These are phyloP conservation scores for Premnoplex brunnescens DNA, from an alignment of 2,797 vertebrate species.

Conservation along the genomic window DNA sequence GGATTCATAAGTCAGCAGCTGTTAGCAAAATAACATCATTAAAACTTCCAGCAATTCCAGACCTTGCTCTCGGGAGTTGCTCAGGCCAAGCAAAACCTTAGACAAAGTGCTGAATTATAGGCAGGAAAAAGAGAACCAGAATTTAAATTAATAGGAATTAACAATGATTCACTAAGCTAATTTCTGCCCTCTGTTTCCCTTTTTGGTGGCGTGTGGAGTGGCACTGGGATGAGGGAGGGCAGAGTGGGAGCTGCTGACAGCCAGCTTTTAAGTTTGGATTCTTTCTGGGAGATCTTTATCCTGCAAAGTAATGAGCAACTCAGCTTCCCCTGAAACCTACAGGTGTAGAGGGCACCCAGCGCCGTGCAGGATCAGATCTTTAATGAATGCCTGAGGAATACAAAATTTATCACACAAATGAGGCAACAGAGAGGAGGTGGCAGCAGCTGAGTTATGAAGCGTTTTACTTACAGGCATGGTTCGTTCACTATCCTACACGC, in stretches of 20 bases:
- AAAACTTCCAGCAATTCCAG: background rate
- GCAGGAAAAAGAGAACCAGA: background rate
- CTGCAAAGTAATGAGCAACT: conserved; percentile 30
- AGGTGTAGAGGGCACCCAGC: background rate
- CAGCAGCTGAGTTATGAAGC: conserved; percentile 14
- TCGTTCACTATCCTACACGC: background rate
- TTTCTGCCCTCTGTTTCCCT: background rate
- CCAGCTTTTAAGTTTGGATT: background rate
- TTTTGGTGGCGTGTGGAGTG: fast-evolving
- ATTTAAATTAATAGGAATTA: conserved; percentile 40
- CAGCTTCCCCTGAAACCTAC: background rate
- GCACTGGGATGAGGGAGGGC: background rate
- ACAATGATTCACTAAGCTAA: conserved; percentile 28
- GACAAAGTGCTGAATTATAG: conserved; percentile 36
- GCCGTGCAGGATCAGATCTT: background rate
- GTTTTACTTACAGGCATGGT: background rate
- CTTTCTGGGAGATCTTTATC: conserved; percentile 6
- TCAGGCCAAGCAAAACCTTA: conserved; percentile 33
- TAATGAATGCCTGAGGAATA: background rate
- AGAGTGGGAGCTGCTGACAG: background rate
- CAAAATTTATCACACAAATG: conserved; percentile 31
- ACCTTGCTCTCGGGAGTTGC: background rate
- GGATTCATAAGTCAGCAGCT: background rate
- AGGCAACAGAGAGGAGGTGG: background rate
- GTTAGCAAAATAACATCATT: background rate